Percentiles rank a stretch among this genome's conserved stretches.
phyloP scores from a whole-genome alignment of 2,888 invertebrate genomes.

The Bhutanitis thaidina region DNA sequence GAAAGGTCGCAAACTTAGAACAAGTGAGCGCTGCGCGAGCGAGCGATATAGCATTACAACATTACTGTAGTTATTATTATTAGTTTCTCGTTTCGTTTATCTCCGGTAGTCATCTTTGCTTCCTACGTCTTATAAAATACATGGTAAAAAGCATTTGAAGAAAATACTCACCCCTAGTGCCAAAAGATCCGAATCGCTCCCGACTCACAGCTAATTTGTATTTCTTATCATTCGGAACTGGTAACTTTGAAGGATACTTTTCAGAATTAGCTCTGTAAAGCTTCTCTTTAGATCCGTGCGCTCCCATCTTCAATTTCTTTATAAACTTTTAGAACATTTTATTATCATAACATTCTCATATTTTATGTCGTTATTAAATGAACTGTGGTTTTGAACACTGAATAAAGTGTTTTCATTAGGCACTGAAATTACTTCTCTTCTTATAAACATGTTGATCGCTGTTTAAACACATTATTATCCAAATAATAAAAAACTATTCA shows the following conservation, averaged over 20 bases:
- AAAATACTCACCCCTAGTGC: slow-evolving; percentile 80
- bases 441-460: slow-evolving; percentile 11
- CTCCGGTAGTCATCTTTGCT: too few species aligned
- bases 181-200: slow-evolving; percentile 85
- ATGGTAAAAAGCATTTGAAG: too few species aligned
- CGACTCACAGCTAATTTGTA: slow-evolving; percentile 81
- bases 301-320: slow-evolving; percentile 82
- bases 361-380: slow-evolving; percentile 2
- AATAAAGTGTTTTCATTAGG: not conserved
- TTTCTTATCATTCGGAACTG: slow-evolving; percentile 78
- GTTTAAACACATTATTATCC: too few species aligned
- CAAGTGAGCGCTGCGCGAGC: too few species aligned
- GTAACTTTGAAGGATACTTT: slow-evolving; percentile 77
- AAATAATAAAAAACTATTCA: too few species aligned
- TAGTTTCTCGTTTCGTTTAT: too few species aligned
- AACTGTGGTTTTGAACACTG: not conserved
- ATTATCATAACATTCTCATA: slow-evolving; percentile 22
- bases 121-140: too few species aligned
- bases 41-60: too few species aligned
- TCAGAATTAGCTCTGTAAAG: slow-evolving; percentile 83
- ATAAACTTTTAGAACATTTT: slow-evolving; percentile 54
- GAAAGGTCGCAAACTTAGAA: too few species aligned
- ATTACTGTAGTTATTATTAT: too few species aligned
- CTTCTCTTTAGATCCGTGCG: slow-evolving; percentile 88
- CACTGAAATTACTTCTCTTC: not conserved